phyloP scores from a whole-genome alignment of 2,888 invertebrate species.

The Heliconius charithonia region DNA sequence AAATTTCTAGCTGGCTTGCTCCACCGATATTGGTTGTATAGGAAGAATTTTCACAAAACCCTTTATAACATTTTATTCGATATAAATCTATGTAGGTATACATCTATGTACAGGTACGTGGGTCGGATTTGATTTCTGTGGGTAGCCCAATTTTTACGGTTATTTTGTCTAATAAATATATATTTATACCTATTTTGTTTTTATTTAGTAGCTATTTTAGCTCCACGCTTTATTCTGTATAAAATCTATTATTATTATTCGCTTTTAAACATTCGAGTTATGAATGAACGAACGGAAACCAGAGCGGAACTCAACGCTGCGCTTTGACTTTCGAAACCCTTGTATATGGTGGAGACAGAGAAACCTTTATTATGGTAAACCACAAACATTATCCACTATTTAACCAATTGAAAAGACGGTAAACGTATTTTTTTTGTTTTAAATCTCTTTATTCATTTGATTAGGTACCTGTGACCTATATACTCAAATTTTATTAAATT shows the following conservation, averaged over 20 bases:
- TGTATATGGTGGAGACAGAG: too few species aligned
- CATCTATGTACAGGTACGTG: not conserved
- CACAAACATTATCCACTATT: too few species aligned
- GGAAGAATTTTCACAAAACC: constrained; percentile 10
- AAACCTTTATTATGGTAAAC: too few species aligned
- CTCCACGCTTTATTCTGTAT: too few species aligned
- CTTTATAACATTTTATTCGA: not conserved
- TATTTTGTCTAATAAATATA: not conserved
- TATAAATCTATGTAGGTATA: not conserved
- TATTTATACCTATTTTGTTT: not conserved
- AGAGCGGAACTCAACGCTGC: too few species aligned
- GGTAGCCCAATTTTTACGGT: not conserved
- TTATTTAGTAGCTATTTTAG: not conserved
- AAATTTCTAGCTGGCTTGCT: constrained; percentile 16
- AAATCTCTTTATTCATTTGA: too few species aligned
- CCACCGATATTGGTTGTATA: constrained; percentile 7
- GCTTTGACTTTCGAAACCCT: too few species aligned
- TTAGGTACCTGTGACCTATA: not conserved
- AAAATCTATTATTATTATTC: too few species aligned
- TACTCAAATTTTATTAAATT: not conserved
- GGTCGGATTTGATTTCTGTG: constrained; percentile 2
- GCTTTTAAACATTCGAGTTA: too few species aligned
- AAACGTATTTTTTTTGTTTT: too few species aligned
- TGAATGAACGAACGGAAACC: too few species aligned
- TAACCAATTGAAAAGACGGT: too few species aligned